Base-by-base conservation (phyloP, 2,113 vertebrate species). In the Axis porcinus region DNA sequence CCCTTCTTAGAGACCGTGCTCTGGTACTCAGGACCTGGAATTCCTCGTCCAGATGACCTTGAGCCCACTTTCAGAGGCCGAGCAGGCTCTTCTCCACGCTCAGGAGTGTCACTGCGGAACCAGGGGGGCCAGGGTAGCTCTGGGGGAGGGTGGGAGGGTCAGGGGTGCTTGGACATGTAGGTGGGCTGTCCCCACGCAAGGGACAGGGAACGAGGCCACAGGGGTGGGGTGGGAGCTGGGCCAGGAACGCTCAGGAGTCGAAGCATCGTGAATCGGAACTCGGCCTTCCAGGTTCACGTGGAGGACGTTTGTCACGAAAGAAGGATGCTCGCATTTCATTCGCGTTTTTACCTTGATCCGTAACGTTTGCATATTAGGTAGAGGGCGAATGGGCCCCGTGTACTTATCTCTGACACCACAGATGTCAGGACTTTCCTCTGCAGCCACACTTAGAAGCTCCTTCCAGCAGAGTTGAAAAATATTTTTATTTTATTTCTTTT, bases 401-500 rank as follows among this genome's bases (percentile, higher is more conserved):
- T 12, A 9, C 19, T 33, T 17, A 17, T 40, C 67, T 70, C 60
- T 60, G 14, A 40, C 2, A 4, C 27, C 74, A 40, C 10, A 3
- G 21, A 70, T 50, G 2, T 40, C 1, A 13, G 25, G 36, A 15
- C 23, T 33, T 47, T 76, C 52, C 40, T 58, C 33, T 13, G 13
- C 28, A 30, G 3, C 6, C 43, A 58, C 28, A 36, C 52, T 52
- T 2, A 4, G 10, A 28, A 7, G 23, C 40, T 58, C 7, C 52
- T 25, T 14, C 54, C 25, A 55, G 40, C 36, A 8, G 33, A 28
- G 16, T 76, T 89, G 79, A 85, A 90, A 85, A 90, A 43, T 58
- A 47, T 45, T 89, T 94, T 78, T 10, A 86, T 64, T 81, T 86
- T 64, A 64, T 58, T 55, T 89, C 21, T 89, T 58, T 94, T 74